Conservation (phyloP, 1,140 invertebrate species). For the Saccostrea glomerata region DNA sequence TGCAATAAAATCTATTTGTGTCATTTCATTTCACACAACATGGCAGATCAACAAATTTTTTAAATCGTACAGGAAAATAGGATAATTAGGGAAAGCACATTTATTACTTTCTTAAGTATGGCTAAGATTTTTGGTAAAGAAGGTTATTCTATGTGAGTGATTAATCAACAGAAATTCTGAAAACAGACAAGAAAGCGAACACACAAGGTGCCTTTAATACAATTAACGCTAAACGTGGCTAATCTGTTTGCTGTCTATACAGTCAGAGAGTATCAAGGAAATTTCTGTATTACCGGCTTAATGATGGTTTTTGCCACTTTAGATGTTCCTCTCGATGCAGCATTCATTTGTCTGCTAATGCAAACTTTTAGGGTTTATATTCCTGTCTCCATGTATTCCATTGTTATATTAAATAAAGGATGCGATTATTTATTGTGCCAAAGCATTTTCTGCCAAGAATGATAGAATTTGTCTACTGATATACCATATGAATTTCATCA, state of each 20-base stretch:
- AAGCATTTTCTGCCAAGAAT: too few species aligned
- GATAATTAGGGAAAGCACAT: too few species aligned
- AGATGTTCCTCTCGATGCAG: not conserved
- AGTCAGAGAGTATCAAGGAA: not conserved
- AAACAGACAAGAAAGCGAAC: not conserved
- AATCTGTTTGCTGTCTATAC: not conserved
- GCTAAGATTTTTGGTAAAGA: too few species aligned
- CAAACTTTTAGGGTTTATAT: not conserved
- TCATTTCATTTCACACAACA: too few species aligned
- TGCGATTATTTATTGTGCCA: too few species aligned
- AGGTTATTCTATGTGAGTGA: too few species aligned
- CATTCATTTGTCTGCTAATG: constrained; percentile 1
- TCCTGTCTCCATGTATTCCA: not conserved
- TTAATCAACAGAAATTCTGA: not conserved
- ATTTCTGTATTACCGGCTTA: not conserved
- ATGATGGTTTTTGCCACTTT: not conserved
- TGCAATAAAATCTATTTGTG: too few species aligned
- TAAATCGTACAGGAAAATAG: too few species aligned
- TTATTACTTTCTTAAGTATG: too few species aligned
- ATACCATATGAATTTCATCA: too few species aligned
- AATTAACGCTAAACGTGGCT: constrained; percentile 11
- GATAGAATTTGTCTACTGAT: too few species aligned
- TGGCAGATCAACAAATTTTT: too few species aligned
- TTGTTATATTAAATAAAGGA: not conserved
- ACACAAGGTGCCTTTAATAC: constrained; percentile 11